A percentile compares a stretch with the other conserved stretches of the same genome.
phyloP scores from a whole-genome alignment of 1,140 invertebrate genomes.

The Hylyphantes graminicola region DNA sequence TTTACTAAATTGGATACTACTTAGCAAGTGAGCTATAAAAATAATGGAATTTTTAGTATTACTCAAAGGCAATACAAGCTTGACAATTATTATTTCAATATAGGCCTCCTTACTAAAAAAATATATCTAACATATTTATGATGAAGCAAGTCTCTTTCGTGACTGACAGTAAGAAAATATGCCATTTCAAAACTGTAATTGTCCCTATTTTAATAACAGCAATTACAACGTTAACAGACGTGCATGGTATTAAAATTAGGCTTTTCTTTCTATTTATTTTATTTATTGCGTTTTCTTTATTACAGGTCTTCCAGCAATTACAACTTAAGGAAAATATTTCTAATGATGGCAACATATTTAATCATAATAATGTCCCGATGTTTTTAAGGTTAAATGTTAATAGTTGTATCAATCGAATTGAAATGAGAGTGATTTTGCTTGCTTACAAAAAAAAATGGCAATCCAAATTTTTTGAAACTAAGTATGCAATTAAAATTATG shows the following conservation, averaged over 20 bases:
- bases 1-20: constrained; percentile 3
- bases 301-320: not conserved
- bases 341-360: too few relatives aligned
- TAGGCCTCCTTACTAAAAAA: constrained; percentile 19
- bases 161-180: constrained; percentile 20
- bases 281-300: not conserved
- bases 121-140: not conserved
- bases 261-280: constrained; percentile 4
- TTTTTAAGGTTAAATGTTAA: too few relatives aligned
- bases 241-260: not conserved
- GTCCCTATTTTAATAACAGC: constrained; percentile 35
- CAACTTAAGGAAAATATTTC: not conserved
- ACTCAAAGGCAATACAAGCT: not conserved
- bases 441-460: too few relatives aligned
- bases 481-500: too few relatives aligned
- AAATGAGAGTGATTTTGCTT: too few relatives aligned
- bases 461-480: too few relatives aligned
- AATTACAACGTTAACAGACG: constrained; percentile 36
- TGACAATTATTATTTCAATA: constrained; percentile 29
- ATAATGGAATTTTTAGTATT: constrained; percentile 20
- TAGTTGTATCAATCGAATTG: too few relatives aligned
- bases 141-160: constrained; percentile 11
- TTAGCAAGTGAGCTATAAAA: constrained; percentile 27
- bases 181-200: constrained; percentile 33
- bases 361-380: too few relatives aligned